Evolutionary conservation across 2,888 invertebrate species (phyloP), one percentile per base, ranked within the genome.

Genomic region (Blastobasis adustella): DNA sequence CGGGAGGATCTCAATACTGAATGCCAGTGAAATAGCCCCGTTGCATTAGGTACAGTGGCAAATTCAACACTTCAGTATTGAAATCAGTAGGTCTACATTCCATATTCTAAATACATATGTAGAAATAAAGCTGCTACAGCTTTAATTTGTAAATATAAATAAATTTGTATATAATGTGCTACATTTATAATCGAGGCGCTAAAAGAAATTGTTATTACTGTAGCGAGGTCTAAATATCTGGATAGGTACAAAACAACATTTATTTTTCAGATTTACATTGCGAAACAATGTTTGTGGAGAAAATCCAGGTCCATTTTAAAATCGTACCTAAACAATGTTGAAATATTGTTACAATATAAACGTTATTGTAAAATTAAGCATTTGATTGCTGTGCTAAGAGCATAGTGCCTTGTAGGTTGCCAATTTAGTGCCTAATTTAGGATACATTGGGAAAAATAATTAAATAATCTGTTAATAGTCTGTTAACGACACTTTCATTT

Each of bases 391-490:
- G 88, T 88, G 88, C 88, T 86, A 83, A 82, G 76, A 82, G 88
- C 88, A 88, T 88, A 89, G 89, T 89, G 89, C 89, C 89, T 89
- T 89, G 89, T 89, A 88, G 89, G 89, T 89, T 87, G 88, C 89
- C 89, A 89, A 89, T 86, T 82, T 89, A 89, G 89, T 89, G 89
- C 89, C 89, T 89, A 88, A 76, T 62, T 61, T 73, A 73, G 69
- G 61, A 69, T 69, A 71, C 70, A 67, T 66, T 65, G 56, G 70
- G 66, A 70, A 73, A 69, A 63, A 71, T 23, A 23, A 23, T 23
- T 23, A 23, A 23, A 23, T 23, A 23, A 23, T 23, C 23, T 23
- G 23, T 23, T 23, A 23, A 3, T 23, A 23, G n/a, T n/a, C n/a
- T n/a, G n/a, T n/a, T n/a, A n/a, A n/a, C 3, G 23, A 23, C 23